Percentiles rank a stretch among this genome's conserved stretches.
These are phyloP conservation scores for Crioceris asparagi DNA, from an alignment of 2,888 invertebrate genomes.

Conservation along the genomic window DNA sequence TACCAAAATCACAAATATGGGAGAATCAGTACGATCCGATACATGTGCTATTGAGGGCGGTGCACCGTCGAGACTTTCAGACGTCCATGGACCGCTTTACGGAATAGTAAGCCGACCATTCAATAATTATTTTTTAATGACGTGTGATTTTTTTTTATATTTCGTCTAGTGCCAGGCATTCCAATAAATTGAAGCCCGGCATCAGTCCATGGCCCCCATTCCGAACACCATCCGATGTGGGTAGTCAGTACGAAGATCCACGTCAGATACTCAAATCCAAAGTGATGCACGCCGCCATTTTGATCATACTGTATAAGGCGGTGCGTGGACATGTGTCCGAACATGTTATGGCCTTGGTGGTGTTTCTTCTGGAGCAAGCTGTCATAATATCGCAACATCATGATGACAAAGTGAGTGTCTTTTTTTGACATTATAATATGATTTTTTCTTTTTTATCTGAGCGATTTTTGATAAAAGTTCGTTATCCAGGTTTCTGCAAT, in stretches of 20 bases:
- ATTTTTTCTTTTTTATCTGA: too few species aligned
- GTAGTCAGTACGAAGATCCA: constrained; percentile 58
- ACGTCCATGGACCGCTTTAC: constrained; percentile 88
- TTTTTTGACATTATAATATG: too few species aligned
- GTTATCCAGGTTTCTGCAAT: too few species aligned
- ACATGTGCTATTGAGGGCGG: constrained; percentile 81
- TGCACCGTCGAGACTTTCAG: constrained; percentile 88
- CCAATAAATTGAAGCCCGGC: constrained; percentile 32
- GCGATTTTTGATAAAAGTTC: too few species aligned
- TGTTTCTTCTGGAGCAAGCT: constrained; percentile 80
- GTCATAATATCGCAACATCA: constrained; percentile 42
- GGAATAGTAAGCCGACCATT: constrained; percentile 55
- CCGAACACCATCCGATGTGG: constrained; percentile 55
- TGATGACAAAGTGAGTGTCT: constrained; percentile 35
- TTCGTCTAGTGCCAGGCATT: constrained; percentile 28
- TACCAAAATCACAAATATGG: constrained; percentile 74
- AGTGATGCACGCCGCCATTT: constrained; percentile 61
- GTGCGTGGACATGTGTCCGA: constrained; percentile 71
- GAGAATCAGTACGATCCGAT: constrained; percentile 87
- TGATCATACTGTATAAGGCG: constrained; percentile 76
- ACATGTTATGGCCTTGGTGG: constrained; percentile 74
- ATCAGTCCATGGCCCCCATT: constrained; percentile 67
- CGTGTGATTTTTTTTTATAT: not conserved
- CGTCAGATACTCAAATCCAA: constrained; percentile 47
- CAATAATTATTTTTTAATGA: not conserved